Evolutionary conservation across 2,113 vertebrate species (phyloP), one percentile per base, ranked within the genome.

Genomic region (Lutjanus erythropterus): DNA sequence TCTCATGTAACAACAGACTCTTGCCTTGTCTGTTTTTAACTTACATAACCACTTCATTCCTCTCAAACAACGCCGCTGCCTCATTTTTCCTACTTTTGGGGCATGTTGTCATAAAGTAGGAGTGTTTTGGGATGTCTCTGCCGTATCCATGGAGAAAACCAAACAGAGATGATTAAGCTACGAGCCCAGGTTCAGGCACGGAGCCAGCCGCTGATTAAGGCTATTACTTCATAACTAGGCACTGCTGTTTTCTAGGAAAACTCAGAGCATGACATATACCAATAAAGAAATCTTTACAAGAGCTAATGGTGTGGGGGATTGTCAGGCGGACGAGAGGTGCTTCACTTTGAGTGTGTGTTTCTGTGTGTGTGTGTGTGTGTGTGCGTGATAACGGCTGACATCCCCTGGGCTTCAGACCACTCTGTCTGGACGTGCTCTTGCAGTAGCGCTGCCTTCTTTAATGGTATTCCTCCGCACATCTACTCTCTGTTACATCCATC

Each of bases 91-190:
- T 19, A 8, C 52, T 73, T 76, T 80, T 58, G 35, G 21, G 56
- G 65, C 84, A 72, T 69, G 83, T 53, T 71, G 84, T 86, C 79
- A 70, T 75, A 55, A 59, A 82, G 73, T 2, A 27, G 50, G 61
- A 67, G 69, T 61, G 79, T 74, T 71, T 52, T 49, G 74, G 71
- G 80, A 52, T 31, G 72, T 73, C 71, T 74, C 19, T 16, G 3
- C 35, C 5, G 90, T 93, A 47, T 86, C 92, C 91, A 90, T 84
- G 87, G 92, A 79, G 86, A 92, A 88, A 90, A 76, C 50, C 74
- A 90, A 93, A 92, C 83, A 88, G 66, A 1, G 72, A 65, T 50
- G 79, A 82, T 70, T 42, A 46, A 65, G 76, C 69, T 23, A 21
- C 44, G 9, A 85, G 86, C 37, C 66, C 80, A 23, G 68, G 76